phyloP scores from a whole-genome alignment of 2,888 invertebrate genomes.

The Crossocerus cetratus region DNA sequence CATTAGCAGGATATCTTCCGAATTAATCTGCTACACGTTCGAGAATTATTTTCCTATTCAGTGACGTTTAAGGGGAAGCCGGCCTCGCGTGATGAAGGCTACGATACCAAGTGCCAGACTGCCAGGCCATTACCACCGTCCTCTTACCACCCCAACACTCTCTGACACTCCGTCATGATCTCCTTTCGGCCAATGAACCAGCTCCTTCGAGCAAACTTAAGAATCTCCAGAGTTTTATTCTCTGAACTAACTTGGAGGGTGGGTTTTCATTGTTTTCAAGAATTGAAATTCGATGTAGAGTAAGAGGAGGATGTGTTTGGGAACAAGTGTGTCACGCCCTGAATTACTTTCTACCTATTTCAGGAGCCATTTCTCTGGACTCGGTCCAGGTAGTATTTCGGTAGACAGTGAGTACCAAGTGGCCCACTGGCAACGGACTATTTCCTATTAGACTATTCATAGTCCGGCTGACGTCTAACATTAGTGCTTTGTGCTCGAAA shows the following conservation, averaged over 20 bases:
- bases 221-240: too few species aligned
- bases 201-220: too few species aligned
- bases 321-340: neutral
- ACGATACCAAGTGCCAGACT: too few species aligned
- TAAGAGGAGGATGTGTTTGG: too few species aligned
- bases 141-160: too few species aligned
- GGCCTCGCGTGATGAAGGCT: slow-evolving; percentile 25
- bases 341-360: slow-evolving; percentile 36
- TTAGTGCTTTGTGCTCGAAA: slow-evolving; percentile 29
- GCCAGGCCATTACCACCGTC: too few species aligned
- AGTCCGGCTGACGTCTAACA: slow-evolving; percentile 42
- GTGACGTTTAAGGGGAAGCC: slow-evolving; percentile 35
- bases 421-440: slow-evolving; percentile 54
- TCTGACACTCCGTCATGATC: slow-evolving; percentile 5
- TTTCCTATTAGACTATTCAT: slow-evolving; percentile 66
- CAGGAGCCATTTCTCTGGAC: slow-evolving; percentile 35
- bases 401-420: slow-evolving; percentile 52
- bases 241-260: too few species aligned
- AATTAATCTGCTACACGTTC: slow-evolving; percentile 65
- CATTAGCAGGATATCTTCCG: slow-evolving; percentile 55
- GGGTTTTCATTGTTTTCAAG: too few species aligned
- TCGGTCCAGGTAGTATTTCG: slow-evolving; percentile 50
- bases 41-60: slow-evolving; percentile 60
- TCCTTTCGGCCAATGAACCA: too few species aligned
- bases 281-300: too few species aligned